A percentile compares a stretch with the other conserved stretches of the same genome.
Evolutionary conservation across 1,140 invertebrate species (phyloP).

Genomic region (Megathymus violae): DNA sequence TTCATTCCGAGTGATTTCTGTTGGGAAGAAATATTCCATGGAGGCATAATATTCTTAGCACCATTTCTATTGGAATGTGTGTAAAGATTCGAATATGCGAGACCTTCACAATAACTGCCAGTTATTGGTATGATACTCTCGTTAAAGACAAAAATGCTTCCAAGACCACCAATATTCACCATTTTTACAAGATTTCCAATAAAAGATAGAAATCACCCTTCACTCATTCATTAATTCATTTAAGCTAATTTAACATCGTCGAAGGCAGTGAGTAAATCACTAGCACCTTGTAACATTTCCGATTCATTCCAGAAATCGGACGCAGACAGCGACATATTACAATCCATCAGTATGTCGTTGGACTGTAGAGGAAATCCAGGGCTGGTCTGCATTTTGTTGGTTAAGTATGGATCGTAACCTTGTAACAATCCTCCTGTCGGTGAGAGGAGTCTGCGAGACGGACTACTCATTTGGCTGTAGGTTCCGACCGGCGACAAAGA

Average conservation of each 20-base stretch:
- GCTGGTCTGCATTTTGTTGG: slow-evolving; percentile 70
- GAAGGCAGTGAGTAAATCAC: slow-evolving; percentile 68
- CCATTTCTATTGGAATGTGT: slow-evolving; percentile 55
- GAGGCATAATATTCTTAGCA: slow-evolving; percentile 42
- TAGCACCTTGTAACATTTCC: slow-evolving; percentile 66
- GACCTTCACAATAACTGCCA: slow-evolving; percentile 16
- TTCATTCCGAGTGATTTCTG: slow-evolving; percentile 70
- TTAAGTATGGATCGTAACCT: slow-evolving; percentile 68
- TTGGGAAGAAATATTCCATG: slow-evolving; percentile 41
- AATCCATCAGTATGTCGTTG: slow-evolving; percentile 58
- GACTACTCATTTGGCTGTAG: slow-evolving; percentile 65
- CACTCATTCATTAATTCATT: slow-evolving; percentile 37
- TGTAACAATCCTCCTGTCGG: slow-evolving; percentile 55
- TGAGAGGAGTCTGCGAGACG: slow-evolving; percentile 56
- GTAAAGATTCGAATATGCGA: slow-evolving; percentile 44
- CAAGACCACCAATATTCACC: slow-evolving; percentile 38
- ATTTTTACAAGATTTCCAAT: slow-evolving; percentile 38
- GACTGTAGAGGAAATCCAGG: slow-evolving; percentile 57
- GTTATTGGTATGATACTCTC: slow-evolving; percentile 13
- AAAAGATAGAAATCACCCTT: slow-evolving; percentile 61
- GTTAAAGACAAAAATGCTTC: slow-evolving; percentile 35
- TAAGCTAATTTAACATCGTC: slow-evolving; percentile 69
- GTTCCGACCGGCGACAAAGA: slow-evolving; percentile 67
- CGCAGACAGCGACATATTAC: slow-evolving; percentile 52
- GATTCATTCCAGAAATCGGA: slow-evolving; percentile 70